A percentile compares a stretch with the other conserved stretches of the same genome.
Evolutionary conservation across 2,113 vertebrate species (phyloP).

Genomic region (Dolichallabes microphthalmus): DNA sequence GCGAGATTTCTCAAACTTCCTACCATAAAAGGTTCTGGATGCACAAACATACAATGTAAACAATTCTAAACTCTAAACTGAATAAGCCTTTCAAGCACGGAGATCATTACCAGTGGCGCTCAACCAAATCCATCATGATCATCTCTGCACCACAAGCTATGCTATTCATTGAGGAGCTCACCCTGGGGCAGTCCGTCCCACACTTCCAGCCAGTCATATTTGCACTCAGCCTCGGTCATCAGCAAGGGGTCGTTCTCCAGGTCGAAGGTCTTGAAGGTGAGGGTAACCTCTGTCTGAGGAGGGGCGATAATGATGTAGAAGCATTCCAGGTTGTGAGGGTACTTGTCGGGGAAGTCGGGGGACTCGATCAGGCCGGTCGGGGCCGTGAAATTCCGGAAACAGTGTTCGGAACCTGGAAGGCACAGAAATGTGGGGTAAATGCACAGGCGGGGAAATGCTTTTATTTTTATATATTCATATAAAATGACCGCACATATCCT

Average conservation of each 20-base stretch:
- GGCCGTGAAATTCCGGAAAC: slow-evolving; percentile 94
- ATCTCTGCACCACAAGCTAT: background rate
- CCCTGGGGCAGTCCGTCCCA: slow-evolving; percentile 96
- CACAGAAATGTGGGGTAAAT: background rate
- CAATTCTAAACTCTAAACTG: background rate
- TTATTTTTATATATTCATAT: no score
- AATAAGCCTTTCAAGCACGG: background rate
- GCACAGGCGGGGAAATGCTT: background rate
- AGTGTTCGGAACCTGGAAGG: slow-evolving; percentile 89
- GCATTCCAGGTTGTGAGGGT: slow-evolving; percentile 96
- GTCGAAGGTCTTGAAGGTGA: slow-evolving; percentile 92
- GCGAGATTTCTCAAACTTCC: background rate
- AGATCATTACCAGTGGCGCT: background rate
- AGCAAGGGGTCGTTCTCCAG: slow-evolving; percentile 93
- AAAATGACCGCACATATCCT: background rate
- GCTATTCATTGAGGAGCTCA: slow-evolving; percentile 63
- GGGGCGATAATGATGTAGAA: slow-evolving; percentile 92
- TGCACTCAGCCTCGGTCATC: slow-evolving; percentile 92
- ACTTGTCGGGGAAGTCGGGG: slow-evolving; percentile 95
- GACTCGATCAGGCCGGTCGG: slow-evolving; percentile 89
- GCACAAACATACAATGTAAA: no score
- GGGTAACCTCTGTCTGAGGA: slow-evolving; percentile 89
- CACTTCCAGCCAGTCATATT: slow-evolving; percentile 97
- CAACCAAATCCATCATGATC: background rate
- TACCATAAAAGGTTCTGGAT: background rate